Percentiles rank a stretch among this genome's conserved stretches.
Evolutionary conservation across 1,140 invertebrate species (phyloP).

Genomic region (Heliconius eleuchia): DNA sequence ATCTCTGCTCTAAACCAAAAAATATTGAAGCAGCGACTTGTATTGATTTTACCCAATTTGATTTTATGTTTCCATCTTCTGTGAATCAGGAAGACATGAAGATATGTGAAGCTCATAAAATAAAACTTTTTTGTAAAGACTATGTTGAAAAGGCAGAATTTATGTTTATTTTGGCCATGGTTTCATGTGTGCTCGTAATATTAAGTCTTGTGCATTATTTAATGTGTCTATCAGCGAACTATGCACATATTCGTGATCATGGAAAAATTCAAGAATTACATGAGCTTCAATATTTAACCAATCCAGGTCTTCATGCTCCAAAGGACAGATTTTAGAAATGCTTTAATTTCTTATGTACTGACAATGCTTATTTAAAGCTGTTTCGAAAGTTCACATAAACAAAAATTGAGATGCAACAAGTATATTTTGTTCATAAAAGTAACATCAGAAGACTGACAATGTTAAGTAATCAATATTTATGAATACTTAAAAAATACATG

Average conservation of each 20-base stretch:
- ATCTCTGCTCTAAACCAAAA: slow-evolving; percentile 87
- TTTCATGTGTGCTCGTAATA: slow-evolving; percentile 91
- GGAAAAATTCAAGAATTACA: slow-evolving; percentile 96
- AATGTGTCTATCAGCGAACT: slow-evolving; percentile 97
- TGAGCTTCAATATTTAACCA: slow-evolving; percentile 93
- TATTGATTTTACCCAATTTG: slow-evolving; percentile 94
- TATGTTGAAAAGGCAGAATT: slow-evolving; percentile 94
- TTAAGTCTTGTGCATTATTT: slow-evolving; percentile 96
- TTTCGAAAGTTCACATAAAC: background rate
- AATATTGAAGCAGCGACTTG: slow-evolving; percentile 84
- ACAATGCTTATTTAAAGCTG: background rate
- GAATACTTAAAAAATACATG: background rate
- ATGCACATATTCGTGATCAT: slow-evolving; percentile 96
- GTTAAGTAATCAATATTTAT: background rate
- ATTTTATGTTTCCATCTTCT: slow-evolving; percentile 91
- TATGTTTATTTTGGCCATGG: slow-evolving; percentile 93
- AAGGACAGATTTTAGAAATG: slow-evolving; percentile 91
- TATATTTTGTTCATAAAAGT: background rate
- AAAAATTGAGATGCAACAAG: background rate
- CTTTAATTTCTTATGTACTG: background rate
- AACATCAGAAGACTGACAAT: background rate
- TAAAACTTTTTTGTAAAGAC: slow-evolving; percentile 95
- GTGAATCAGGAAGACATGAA: slow-evolving; percentile 90
- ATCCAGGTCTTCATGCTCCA: slow-evolving; percentile 85
- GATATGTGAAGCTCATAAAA: slow-evolving; percentile 89